phyloP scores from a whole-genome alignment of 2,797 vertebrate genomes.

The Halcyon smyrnensis region DNA sequence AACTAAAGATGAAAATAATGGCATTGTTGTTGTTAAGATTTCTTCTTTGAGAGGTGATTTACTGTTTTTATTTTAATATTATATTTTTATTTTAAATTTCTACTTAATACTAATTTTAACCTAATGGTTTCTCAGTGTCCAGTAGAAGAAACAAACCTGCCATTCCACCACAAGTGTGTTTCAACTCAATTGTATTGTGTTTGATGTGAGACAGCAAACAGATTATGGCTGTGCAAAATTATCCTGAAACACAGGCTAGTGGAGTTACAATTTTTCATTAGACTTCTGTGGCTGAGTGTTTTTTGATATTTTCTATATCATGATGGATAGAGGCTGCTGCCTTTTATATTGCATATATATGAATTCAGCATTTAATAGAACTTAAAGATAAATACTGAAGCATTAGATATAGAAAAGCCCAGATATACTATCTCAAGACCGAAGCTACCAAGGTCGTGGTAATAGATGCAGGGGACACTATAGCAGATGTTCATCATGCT shows the following conservation, averaged over 20 bases:
- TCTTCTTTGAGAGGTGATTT: background rate
- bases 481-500: background rate
- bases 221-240: background rate
- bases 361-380: background rate
- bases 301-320: background rate
- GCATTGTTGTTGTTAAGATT: background rate
- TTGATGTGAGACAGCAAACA: background rate
- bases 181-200: background rate
- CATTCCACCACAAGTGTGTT: background rate
- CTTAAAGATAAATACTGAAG: background rate
- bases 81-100: background rate
- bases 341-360: background rate
- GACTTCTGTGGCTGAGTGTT: background rate
- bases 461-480: background rate
- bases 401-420: background rate
- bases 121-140: background rate
- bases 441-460: background rate
- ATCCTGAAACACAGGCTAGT: background rate
- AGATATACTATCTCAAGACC: background rate
- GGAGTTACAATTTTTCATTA: background rate
- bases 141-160: background rate
- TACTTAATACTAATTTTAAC: background rate
- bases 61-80: background rate
- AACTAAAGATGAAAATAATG: fast-evolving
- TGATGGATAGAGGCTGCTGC: background rate